These are phyloP conservation scores for Esox masquinongy DNA, from an alignment of 2,797 vertebrate genomes.

Conservation along the genomic window DNA sequence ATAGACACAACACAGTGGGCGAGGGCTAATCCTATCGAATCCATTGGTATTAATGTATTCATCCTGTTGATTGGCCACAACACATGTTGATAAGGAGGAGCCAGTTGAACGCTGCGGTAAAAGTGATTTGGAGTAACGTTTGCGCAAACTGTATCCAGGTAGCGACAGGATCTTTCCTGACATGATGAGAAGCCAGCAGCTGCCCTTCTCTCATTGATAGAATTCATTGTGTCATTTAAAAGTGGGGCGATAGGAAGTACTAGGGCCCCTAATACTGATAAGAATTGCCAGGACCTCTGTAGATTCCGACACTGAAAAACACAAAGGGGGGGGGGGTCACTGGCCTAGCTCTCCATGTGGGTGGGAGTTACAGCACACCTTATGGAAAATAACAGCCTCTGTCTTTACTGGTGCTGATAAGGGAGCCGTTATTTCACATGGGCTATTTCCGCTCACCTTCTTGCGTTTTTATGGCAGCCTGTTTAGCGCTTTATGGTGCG, in stretches of 20 bases:
- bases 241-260: background rate
- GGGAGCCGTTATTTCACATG: constrained; percentile 2
- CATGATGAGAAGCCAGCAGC: background rate
- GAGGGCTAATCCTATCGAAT: background rate
- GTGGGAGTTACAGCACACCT: constrained; percentile 9
- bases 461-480: constrained; percentile 31
- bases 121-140: background rate
- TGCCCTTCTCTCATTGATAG: background rate
- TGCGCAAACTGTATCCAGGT: background rate
- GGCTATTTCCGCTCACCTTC: constrained; percentile 20
- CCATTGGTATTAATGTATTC: background rate
- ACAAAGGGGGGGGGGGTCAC: background rate
- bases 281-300: background rate
- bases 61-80: background rate
- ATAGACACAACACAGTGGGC: background rate
- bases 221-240: background rate
- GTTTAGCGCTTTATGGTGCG: constrained; percentile 43
- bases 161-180: constrained; percentile 29
- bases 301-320: background rate
- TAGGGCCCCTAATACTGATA: background rate
- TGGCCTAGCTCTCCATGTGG: background rate
- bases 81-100: constrained; percentile 37
- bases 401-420: constrained; percentile 19
- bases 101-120: constrained; percentile 23
- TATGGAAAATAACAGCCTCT: constrained; percentile 8